A percentile compares a stretch with the other conserved stretches of the same genome.
Conservation (phyloP, 2,888 invertebrate genomes). For the Melipona beecheii region DNA sequence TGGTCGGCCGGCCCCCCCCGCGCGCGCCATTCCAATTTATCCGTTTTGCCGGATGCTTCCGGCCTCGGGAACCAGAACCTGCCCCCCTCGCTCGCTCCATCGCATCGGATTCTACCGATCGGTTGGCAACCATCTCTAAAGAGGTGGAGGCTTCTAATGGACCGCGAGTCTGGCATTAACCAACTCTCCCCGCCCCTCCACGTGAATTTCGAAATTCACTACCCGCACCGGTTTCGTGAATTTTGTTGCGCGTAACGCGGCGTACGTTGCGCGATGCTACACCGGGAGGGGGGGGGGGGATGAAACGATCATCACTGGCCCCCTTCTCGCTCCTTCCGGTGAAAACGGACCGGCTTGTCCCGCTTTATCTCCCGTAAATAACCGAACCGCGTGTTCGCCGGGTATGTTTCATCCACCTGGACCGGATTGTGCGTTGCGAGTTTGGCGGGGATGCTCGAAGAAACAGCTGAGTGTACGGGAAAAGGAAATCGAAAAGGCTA, state of each 20-base stretch:
- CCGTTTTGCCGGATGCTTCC: constrained; percentile 56
- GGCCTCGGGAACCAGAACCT: neutral
- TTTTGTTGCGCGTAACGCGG: constrained; percentile 15
- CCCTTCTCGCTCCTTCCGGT: constrained; percentile 27
- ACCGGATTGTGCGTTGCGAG: too few relatives aligned
- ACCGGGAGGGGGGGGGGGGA: too few relatives aligned
- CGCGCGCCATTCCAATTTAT: constrained; percentile 65
- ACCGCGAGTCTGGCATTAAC: constrained; percentile 55
- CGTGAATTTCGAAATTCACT: constrained; percentile 36
- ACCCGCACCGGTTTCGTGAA: neutral
- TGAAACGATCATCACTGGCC: constrained; percentile 17
- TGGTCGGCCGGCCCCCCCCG: constrained; percentile 21
- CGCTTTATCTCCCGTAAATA: constrained; percentile 31
- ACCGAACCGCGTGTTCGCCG: too few relatives aligned
- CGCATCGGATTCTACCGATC: constrained; percentile 38
- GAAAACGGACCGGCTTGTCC: constrained; percentile 21
- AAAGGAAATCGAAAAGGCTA: too few relatives aligned
- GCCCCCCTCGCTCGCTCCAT: neutral
- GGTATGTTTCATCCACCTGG: too few relatives aligned
- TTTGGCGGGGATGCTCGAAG: neutral
- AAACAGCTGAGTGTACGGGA: neutral
- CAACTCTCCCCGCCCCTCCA: neutral
- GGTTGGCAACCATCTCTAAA: constrained; percentile 55
- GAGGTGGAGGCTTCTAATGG: constrained; percentile 65
- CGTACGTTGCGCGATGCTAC: neutral